A percentile compares a stretch with the other conserved stretches of the same genome.
Conservation (phyloP, 2,888 invertebrate genomes). For the Hedychridium roseum region DNA sequence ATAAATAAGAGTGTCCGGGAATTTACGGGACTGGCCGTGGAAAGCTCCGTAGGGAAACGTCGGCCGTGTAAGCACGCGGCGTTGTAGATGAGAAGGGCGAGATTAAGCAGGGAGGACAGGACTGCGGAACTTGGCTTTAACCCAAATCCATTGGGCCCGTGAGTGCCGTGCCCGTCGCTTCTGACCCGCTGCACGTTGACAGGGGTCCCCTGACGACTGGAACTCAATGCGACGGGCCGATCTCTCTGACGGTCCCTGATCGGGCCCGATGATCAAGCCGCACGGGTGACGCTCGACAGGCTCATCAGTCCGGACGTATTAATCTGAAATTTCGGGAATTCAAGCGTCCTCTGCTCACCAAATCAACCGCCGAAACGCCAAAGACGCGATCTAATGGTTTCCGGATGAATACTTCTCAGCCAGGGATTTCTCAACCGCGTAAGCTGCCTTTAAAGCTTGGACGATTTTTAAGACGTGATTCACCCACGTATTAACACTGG, state of each 20-base stretch:
- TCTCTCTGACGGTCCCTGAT: constrained; percentile 30
- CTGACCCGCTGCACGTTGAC: constrained; percentile 40
- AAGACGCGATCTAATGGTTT: constrained; percentile 1
- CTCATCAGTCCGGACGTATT: constrained; percentile 36
- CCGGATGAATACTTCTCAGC: constrained; percentile 1
- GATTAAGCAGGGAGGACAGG: constrained; percentile 35
- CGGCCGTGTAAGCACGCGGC: constrained; percentile 33
- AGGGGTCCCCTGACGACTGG: constrained; percentile 24
- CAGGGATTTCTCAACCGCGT: no score
- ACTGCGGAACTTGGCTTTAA: constrained; percentile 22
- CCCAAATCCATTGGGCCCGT: constrained; percentile 20
- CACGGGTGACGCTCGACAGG: constrained; percentile 22
- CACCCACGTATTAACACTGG: no score
- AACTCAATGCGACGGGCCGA: constrained; percentile 30
- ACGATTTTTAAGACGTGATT: no score
- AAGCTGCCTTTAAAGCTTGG: no score
- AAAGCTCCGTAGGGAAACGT: constrained; percentile 42
- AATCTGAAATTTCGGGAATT: constrained; percentile 31
- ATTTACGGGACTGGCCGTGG: constrained; percentile 45
- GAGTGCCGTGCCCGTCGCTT: constrained; percentile 21
- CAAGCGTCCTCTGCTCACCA: constrained; percentile 20
- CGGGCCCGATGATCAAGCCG: constrained; percentile 21
- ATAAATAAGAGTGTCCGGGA: constrained; percentile 49
- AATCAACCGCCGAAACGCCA: constrained; percentile 13
- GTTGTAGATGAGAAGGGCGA: constrained; percentile 38